phyloP scores from a whole-genome alignment of 2,113 vertebrate species.

The Engraulis encrasicolus region DNA sequence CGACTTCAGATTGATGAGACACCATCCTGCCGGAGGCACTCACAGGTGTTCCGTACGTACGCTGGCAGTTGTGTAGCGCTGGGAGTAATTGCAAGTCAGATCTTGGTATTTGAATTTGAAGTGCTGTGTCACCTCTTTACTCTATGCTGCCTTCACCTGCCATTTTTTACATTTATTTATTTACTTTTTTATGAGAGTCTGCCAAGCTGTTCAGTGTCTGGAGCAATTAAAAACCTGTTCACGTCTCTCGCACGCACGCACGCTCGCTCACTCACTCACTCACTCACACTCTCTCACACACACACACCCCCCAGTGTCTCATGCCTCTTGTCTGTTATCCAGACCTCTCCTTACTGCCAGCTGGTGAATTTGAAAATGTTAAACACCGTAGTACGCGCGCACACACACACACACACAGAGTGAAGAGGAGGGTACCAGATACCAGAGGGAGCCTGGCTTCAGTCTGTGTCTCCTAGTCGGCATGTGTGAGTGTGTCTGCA shows the following conservation, averaged over 20 bases:
- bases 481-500: no score
- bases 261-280: no score
- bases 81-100: constrained; percentile 1
- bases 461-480: no score
- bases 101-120: constrained; percentile 31
- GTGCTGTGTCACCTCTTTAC: constrained; percentile 13
- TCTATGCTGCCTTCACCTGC: not conserved
- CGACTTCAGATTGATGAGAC: no score
- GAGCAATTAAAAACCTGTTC: constrained; percentile 26
- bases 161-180: not conserved
- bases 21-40: no score
- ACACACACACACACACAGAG: not conserved
- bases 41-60: constrained; percentile 29
- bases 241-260: no score
- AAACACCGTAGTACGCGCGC: not conserved
- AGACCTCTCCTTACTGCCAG: not conserved
- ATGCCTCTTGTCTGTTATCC: not conserved
- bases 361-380: constrained; percentile 3
- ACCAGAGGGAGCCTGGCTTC: no score
- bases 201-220: constrained; percentile 8
- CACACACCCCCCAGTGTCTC: not conserved
- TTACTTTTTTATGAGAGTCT: not conserved
- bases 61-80: constrained; percentile 3
- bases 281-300: no score
- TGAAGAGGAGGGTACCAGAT: no score